Conservation (phyloP, 2,113 vertebrate genomes). For the Engystomops pustulosus region DNA sequence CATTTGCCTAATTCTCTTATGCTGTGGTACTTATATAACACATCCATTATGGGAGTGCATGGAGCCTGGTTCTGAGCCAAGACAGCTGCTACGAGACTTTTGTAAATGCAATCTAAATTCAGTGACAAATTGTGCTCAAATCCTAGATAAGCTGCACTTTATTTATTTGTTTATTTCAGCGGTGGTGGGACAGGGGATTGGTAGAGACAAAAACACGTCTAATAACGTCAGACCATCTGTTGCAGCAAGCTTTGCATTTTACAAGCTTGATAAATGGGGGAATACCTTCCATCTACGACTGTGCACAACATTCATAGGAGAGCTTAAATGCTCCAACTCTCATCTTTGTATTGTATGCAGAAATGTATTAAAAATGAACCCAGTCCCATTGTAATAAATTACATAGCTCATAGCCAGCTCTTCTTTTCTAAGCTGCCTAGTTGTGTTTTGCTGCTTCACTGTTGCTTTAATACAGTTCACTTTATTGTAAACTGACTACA, state of each 20-base stretch:
- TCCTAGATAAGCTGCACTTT: slow-evolving; percentile 79
- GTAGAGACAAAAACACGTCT: slow-evolving; percentile 63
- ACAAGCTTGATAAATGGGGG: slow-evolving; percentile 65
- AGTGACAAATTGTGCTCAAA: slow-evolving; percentile 75
- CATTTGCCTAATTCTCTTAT: slow-evolving; percentile 51
- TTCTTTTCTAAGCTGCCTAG: neutral
- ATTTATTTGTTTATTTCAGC: slow-evolving; percentile 64
- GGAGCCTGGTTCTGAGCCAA: slow-evolving; percentile 65
- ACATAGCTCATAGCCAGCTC: neutral
- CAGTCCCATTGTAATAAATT: neutral
- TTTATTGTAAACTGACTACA: neutral
- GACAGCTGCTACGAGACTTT: slow-evolving; percentile 66
- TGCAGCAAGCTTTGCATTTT: slow-evolving; percentile 65
- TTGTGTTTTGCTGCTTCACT: neutral
- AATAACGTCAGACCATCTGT: slow-evolving; percentile 78
- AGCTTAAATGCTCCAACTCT: slow-evolving; percentile 36
- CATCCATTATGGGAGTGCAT: slow-evolving; percentile 63
- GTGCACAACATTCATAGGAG: slow-evolving; percentile 49
- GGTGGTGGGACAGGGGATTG: slow-evolving; percentile 66
- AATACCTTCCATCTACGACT: slow-evolving; percentile 63
- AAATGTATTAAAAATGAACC: neutral
- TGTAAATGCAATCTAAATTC: slow-evolving; percentile 70
- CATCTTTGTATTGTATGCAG: neutral
- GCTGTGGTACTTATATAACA: slow-evolving; percentile 67
- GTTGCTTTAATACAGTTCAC: neutral